These are phyloP conservation scores for Zaprionus nigranus DNA, from an alignment of 1,140 invertebrate species.

Conservation along the genomic window DNA sequence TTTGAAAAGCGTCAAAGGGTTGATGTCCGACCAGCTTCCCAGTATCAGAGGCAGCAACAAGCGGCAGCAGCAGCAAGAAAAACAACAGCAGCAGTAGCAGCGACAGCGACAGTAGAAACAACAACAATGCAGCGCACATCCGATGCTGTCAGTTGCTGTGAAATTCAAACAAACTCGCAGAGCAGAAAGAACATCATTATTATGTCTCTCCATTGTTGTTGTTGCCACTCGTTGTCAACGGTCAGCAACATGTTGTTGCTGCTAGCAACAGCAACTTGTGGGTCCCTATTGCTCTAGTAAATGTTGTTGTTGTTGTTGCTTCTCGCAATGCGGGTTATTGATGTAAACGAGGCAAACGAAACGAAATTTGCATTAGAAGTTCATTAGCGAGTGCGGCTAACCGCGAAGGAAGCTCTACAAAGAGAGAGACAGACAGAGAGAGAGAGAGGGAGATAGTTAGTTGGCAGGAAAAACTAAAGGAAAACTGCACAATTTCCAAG, in stretches of 20 bases:
- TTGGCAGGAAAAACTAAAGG: conserved; percentile 25
- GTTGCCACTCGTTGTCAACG: conserved; percentile 29
- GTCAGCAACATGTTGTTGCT: conserved; percentile 50
- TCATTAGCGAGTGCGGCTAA: conserved; percentile 71
- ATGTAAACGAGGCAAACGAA: conserved; percentile 28
- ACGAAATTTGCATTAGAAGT: conserved; percentile 78
- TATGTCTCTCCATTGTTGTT: conserved; percentile 62
- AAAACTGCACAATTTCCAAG: conserved; percentile 51
- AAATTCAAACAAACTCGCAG: conserved; percentile 54
- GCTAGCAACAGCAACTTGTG: conserved; percentile 54
- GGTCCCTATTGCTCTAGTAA: conserved; percentile 57
- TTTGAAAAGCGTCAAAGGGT: conserved; percentile 62
- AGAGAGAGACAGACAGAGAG: neutral
- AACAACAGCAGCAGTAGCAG: conserved; percentile 34
- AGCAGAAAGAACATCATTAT: conserved; percentile 66
- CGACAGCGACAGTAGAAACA: conserved; percentile 20
- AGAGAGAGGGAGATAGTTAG: neutral
- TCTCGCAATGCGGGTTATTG: conserved; percentile 43
- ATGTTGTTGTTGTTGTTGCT: conserved; percentile 12
- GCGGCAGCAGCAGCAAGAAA: conserved; percentile 39
- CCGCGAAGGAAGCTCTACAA: conserved; percentile 44
- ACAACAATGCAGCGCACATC: conserved; percentile 50
- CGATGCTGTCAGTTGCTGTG: conserved; percentile 62
- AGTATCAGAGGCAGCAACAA: conserved; percentile 36
- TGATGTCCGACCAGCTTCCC: conserved; percentile 43